Base-by-base conservation (phyloP, 2,888 invertebrate genomes). In the Aphidoletes aphidimyza region DNA sequence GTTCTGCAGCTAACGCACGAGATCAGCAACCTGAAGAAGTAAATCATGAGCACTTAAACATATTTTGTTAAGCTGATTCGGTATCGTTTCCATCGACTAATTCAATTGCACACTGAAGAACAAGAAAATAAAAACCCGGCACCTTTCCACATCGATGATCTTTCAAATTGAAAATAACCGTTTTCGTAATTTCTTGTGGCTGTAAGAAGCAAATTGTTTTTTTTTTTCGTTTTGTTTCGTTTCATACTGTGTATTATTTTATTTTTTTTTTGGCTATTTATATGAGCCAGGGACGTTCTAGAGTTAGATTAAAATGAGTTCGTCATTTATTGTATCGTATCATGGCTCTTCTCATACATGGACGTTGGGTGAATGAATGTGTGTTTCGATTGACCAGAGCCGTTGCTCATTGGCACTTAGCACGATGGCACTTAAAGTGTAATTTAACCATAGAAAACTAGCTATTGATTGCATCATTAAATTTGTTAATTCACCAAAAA, bases 141-240 rank as follows among this genome's bases (percentile, higher is more conserved):
- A 1, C 14, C 30, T 69, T 69, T 69, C 69, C 69, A 69, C 69
- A 30, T 69, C 69, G 69, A 69, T 69, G 34, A 69, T 14, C 30
- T 69, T 69, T 69, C 30, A 69, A 69, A 69, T 69, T 69, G 69
- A 30, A 69, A 69, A 69, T 69, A 69, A 69, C 69, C 69, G 69
- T n/a, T 26, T 54, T 54, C 54, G 22, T 54, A 6, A 54, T 26
- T 6, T 54, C 54, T 22, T 1, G 26, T 1, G 8, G 26, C 17
- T 47, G n/a, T n/a, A n/a, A n/a, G n/a, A n/a, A n/a, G n/a, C n/a
- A n/a, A n/a, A n/a, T n/a, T n/a, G n/a, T n/a, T n/a, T n/a, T n/a
- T n/a, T n/a, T n/a, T n/a, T n/a, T n/a, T n/a, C n/a, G n/a, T n/a
- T n/a, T n/a, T n/a, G n/a, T n/a, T n/a, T n/a, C n/a, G n/a, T n/a